Base-by-base conservation (phyloP, 2,888 invertebrate species). In the Crocallis elinguaria region DNA sequence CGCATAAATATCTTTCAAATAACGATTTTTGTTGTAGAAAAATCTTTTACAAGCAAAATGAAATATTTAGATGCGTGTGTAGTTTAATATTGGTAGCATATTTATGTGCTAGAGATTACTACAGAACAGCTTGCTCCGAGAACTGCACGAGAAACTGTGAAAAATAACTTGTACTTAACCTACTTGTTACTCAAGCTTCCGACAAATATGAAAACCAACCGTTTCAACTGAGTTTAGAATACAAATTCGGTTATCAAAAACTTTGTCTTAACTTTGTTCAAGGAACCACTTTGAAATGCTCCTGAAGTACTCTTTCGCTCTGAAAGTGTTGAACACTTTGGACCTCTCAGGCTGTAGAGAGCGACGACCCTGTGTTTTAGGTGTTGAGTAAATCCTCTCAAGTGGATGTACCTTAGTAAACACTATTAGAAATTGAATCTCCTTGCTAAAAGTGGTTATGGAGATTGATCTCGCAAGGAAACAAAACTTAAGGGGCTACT, bases 161-260 rank as follows among this genome's bases (percentile, higher is more conserved):
- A 71, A 73, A 74, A 70, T 70, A 69, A 68, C 71, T 69, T 67
- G 53, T 62, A 62, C 69, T 70, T 75, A 72, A 73, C 77, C 76
- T 66, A 75, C 65, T 73, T 76, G 56, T 56, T 12, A 12, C 12
- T 11, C n/a, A n/a, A 39, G 17, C 12, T 5, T 27, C 0, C 13
- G 13, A 1, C 12, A 4, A 41, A 41, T 6, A 5, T 5, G 5
- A 64, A 71, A 62, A 42, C n/a, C 11, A 3, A 48, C 50, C 44
- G 35, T 57, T 41, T 0, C 29, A 7, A 2, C 1, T 9, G 5
- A 41, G 4, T 3, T 30, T 17, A 41, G 30, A 17, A 19, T 19
- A 30, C 7, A 12, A 1, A 27, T 19, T 41, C 4, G 1, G 17
- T 11, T 1, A 0, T 17, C 1, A 5, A 17, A 7, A 25, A n/a